A percentile compares a stretch with the other conserved stretches of the same genome.
Conservation (phyloP, 2,797 vertebrate genomes). For the Anisognathus igniventris region DNA sequence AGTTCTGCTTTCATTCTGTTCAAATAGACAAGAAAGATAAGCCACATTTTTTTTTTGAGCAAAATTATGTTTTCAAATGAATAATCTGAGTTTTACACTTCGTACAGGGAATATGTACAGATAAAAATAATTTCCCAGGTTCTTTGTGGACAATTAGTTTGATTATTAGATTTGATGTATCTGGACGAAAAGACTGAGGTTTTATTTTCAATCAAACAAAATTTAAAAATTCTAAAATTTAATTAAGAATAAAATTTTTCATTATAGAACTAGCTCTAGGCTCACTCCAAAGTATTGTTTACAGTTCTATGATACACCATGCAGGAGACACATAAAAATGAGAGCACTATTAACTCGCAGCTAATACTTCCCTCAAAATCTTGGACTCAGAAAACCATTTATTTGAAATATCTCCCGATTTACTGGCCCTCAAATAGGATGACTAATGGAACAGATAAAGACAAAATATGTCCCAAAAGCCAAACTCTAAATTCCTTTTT, state of each 20-base stretch:
- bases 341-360: neutral
- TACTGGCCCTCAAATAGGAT: neutral
- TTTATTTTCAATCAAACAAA: neutral
- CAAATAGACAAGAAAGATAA: neutral
- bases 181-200: neutral
- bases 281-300: neutral
- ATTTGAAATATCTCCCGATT: neutral
- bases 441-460: neutral
- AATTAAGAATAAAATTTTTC: neutral
- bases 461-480: neutral
- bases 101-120: neutral
- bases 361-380: neutral
- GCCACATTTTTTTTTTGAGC: neutral
- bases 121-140: neutral
- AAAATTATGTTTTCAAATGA: neutral
- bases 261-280: accelerated
- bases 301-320: neutral
- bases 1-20: neutral
- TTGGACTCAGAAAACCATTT: neutral
- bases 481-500: neutral
- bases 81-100: neutral
- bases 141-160: neutral
- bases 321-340: neutral
- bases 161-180: neutral
- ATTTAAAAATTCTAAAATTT: neutral